Evolutionary conservation across 92 coral and sea anemone genomes (phyloP), one percentile per base, ranked within the genome.

Genomic region (Isaurus tuberculatus): DNA sequence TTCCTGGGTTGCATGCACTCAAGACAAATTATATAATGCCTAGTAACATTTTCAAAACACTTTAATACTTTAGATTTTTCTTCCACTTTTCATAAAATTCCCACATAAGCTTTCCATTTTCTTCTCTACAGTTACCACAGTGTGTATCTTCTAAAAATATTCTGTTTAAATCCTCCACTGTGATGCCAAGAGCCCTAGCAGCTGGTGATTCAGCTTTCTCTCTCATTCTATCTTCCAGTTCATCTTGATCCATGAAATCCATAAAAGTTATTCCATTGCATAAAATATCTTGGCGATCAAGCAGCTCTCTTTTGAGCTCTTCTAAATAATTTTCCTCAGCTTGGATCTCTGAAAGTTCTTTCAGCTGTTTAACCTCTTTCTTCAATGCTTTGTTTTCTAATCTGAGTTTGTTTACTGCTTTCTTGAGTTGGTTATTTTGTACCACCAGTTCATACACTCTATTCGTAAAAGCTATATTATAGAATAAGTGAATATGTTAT

Each of bases 271-370:
- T 51, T 55, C 82, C 70, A 60, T 77, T 77, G 69, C 82, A 77
- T 69, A 77, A 77, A 58, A 77, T 77, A 61, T 77, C 82, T 43
- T 77, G 82, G 32, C 82, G 82, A 55, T 77, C 82, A 36, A 77
- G 82, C 22, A 77, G 70, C n/a, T 77, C 49, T 23, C 55, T 77
- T 61, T 65, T 77, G 33, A 77, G 55, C 23, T 57, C 70, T 11
- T 77, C 82, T 15, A 77, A 61, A 16, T 77, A 77, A 19, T 57
- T 31, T 29, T 77, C 82, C 26, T 77, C 70, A 20, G 82, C 82
- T 77, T 77, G 82, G 34, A 77, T 77, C 34, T 20, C 69, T 33
- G 82, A 70, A 7, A 77, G 70, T 14, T 60, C 32, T 65, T 77
- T 23, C 20, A 77, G 33, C 40, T 77, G 82, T 65, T 23, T 33